These are phyloP conservation scores for Sinocyclocheilus anophthalmus DNA, from an alignment of 2,113 vertebrate species.

Conservation along the genomic window DNA sequence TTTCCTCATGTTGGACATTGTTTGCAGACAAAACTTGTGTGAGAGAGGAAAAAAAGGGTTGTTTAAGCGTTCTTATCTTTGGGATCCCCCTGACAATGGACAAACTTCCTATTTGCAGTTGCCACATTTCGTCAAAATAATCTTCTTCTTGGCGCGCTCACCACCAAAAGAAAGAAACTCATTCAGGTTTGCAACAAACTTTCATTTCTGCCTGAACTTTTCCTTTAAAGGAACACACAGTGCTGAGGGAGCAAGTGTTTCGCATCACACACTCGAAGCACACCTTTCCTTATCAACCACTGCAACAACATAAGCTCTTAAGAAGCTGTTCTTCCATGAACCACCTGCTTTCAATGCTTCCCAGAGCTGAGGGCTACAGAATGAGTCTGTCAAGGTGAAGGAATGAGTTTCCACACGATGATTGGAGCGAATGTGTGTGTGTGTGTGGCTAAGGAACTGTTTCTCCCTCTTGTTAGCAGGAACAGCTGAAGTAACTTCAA, in stretches of 20 bases:
- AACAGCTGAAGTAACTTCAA: constrained; percentile 49
- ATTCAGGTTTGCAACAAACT: background rate
- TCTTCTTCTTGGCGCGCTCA: no score
- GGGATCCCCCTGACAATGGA: no score
- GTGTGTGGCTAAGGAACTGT: background rate
- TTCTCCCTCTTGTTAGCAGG: constrained; percentile 22
- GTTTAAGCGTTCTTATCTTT: no score
- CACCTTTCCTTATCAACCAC: background rate
- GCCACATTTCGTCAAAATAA: no score
- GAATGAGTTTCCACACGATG: constrained; percentile 24
- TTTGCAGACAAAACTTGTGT: no score
- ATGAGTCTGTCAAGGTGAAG: constrained; percentile 13
- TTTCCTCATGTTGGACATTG: background rate
- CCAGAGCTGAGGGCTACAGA: background rate
- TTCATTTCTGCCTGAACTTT: no score
- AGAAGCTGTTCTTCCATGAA: constrained; percentile 3
- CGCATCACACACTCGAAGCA: background rate
- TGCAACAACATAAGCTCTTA: constrained; percentile 9
- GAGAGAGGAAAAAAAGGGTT: no score
- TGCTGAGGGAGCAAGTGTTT: background rate
- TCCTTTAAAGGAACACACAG: no score
- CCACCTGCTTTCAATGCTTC: background rate
- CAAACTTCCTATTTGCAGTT: no score
- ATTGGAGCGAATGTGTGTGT: background rate
- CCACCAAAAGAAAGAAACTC: background rate